Base-by-base conservation (phyloP, 2,888 invertebrate genomes). In the Pollenia angustigena region DNA sequence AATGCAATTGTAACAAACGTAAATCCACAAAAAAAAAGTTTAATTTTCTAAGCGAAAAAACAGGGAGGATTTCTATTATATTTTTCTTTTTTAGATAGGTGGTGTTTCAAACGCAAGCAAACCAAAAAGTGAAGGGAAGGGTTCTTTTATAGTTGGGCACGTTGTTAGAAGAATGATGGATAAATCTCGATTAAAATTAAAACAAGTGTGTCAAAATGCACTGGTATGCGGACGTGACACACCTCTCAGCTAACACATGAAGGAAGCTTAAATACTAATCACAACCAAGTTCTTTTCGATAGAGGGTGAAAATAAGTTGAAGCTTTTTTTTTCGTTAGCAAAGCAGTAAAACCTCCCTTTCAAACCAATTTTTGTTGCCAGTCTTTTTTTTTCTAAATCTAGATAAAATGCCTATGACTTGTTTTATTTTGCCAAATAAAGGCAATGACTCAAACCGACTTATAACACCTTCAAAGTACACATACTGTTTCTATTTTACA, bases 381-480 rank as follows among this genome's bases (percentile, higher is more conserved):
- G 12, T 44, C 40, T 56, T 7, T 75, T 50, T 78, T 78, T 79
- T 79, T 14, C 18, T 66, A 44, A 78, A 83, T 74, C n/a, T 54
- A 44, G 23, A 71, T 72, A 66, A 58, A 66, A 79, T 60, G 4
- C 32, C 32, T 54, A 52, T 76, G 46, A 76, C 76, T 71, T 62
- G 76, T 42, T 46, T 72, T 75, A 72, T 64, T 81, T 75, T 72
- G 72, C 48, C 69, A 72, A 74, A 81, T 74, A 66, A 81, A 64
- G 64, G 64, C 81, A 82, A 78, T 82, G 78, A 83, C 78, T 83
- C 83, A 83, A 87, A 68, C 46, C 78, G 76, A 87, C 86, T 87
- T 84, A n/a, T 74, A 83, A 84, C 86, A 87, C 83, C 83, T 84
- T 23, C 52, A 42, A 83, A 81, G 68, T 81, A 81, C 72, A 71